Base-by-base conservation (phyloP, 2,888 invertebrate genomes). In the Acrobasis suavella region DNA sequence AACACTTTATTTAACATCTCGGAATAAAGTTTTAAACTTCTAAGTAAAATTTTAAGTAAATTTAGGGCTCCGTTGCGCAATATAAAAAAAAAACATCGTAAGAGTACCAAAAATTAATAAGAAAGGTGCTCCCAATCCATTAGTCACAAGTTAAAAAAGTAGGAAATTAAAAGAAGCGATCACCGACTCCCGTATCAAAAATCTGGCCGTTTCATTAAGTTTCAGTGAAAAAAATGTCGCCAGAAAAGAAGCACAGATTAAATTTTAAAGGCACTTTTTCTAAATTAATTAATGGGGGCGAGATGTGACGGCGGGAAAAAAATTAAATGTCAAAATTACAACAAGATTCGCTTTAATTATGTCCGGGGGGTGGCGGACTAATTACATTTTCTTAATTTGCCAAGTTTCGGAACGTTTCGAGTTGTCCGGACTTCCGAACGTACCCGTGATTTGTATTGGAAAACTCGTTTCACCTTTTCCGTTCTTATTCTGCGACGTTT, bases 371-470 rank as follows among this genome's bases (percentile, higher is more conserved):
- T 71, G 72, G 76, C 64, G 67, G 63, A 84, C 90, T 91, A 91
- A 91, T 91, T 91, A 90, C 91, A 88, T 90, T 91, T 91, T 90
- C 91, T 90, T 91, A 91, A 91, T 92, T 91, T 87, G 89, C 85
- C 87, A 91, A 91, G 83, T 91, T 89, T 76, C 73, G 69, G 72
- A 52, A 72, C 72, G 70, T 67, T 74, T 70, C 68, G 76, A 70
- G 69, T 77, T 80, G 80, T 78, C 74, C 75, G 75, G 74, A 71
- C 72, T 68, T 61, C 49, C 8, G 72, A 64, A 65, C 67, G 67
- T 69, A 74, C 61, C 68, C 67, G 71, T 73, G 71, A 73, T 73
- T 75, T 74, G 73, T 74, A 71, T 75, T 70, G 69, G 66, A 63
- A 67, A 72, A 75, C 62, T 73, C 67, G 65, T 72, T 68, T 65